phyloP scores from a whole-genome alignment of 2,113 vertebrate species.

The Aptenodytes patagonicus region DNA sequence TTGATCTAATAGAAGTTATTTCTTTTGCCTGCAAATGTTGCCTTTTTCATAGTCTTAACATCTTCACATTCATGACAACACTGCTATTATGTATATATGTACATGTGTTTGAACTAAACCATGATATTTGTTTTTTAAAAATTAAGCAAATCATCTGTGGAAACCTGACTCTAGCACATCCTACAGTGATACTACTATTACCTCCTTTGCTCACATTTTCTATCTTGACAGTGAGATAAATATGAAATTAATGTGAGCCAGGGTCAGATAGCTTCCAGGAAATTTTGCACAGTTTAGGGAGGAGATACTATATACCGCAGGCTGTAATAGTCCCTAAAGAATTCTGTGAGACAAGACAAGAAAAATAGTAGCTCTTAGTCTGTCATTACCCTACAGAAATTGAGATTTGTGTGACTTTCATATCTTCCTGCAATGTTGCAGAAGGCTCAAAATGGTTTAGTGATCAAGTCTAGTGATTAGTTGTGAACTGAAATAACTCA shows the following conservation, averaged over 20 bases:
- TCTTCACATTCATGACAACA: background rate
- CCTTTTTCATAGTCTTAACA: background rate
- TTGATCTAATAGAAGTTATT: background rate
- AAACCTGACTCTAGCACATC: background rate
- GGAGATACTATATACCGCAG: background rate
- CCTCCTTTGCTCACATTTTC: background rate
- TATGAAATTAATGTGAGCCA: background rate
- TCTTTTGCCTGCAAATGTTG: background rate
- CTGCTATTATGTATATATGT: background rate
- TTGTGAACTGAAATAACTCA: background rate
- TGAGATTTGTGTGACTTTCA: background rate
- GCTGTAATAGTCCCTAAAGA: background rate
- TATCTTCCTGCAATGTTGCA: background rate
- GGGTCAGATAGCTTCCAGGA: background rate
- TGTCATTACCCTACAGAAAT: background rate
- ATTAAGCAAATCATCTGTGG: background rate
- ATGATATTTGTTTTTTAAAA: background rate
- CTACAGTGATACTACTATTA: background rate
- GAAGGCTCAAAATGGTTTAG: background rate
- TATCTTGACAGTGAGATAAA: background rate
- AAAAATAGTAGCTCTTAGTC: background rate
- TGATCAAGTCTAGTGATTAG: background rate
- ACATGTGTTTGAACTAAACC: background rate
- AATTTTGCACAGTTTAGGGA: background rate
- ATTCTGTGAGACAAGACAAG: background rate